These are phyloP conservation scores for Geotrypetes seraphini DNA, from an alignment of 2,797 vertebrate genomes.

Conservation along the genomic window DNA sequence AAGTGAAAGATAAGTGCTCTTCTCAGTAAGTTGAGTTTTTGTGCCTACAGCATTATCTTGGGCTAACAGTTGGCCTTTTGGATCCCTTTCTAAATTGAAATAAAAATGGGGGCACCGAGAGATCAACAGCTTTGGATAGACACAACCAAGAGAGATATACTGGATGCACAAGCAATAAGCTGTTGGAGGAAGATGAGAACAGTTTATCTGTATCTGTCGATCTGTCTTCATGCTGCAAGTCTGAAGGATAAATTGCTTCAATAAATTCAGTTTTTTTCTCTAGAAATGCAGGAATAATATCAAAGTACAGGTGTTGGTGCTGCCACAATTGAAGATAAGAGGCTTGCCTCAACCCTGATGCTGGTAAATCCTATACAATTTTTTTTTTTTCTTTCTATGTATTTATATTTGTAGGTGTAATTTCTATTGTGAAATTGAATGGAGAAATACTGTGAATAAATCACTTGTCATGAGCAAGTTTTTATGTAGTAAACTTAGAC, in stretches of 20 bases:
- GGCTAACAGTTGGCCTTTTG: conserved; percentile 34
- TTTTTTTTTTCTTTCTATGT: too few relatives aligned
- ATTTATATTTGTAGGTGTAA: too few relatives aligned
- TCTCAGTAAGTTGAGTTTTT: conserved; percentile 24
- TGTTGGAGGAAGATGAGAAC: not conserved
- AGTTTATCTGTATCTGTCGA: conserved; percentile 4
- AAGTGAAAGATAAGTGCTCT: conserved; percentile 22
- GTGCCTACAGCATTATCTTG: conserved; percentile 43
- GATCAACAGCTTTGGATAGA: conserved; percentile 37
- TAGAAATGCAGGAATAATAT: not conserved
- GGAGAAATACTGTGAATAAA: too few relatives aligned
- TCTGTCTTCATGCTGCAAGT: conserved; percentile 8
- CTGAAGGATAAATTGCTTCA: conserved; percentile 8
- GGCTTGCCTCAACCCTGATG: too few relatives aligned
- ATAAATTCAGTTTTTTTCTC: not conserved
- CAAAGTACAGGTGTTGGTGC: not conserved
- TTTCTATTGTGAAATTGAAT: too few relatives aligned
- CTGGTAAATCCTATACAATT: too few relatives aligned
- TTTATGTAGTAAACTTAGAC: too few relatives aligned
- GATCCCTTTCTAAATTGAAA: conserved; percentile 29
- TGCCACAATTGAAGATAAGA: too few relatives aligned
- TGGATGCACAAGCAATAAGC: not conserved
- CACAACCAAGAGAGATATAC: conserved; percentile 21
- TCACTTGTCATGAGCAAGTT: too few relatives aligned
- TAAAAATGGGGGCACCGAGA: conserved; percentile 30